Conservation (phyloP, 1,140 invertebrate genomes). For the Leguminivora glycinivorella region DNA sequence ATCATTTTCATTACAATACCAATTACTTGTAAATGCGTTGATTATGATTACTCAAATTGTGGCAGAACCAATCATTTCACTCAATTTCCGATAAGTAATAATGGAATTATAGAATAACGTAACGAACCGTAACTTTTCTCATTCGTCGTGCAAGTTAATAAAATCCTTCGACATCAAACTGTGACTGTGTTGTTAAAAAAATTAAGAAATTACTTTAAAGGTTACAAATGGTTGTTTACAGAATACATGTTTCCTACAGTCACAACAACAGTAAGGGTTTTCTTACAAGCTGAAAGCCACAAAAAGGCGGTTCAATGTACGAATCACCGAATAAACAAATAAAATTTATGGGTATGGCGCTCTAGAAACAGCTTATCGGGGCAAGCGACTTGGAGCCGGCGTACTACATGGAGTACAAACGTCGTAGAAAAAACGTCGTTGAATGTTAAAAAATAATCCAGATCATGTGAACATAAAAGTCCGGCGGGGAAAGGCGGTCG, state of each 20-base stretch:
- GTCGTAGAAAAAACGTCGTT: background rate
- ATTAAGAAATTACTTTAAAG: background rate
- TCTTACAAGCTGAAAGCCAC: background rate
- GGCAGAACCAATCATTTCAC: slow-evolving; percentile 15
- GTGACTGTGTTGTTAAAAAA: background rate
- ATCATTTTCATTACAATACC: background rate
- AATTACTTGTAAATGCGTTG: background rate
- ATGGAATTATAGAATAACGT: background rate
- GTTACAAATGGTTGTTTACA: background rate
- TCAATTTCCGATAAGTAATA: slow-evolving; percentile 8
- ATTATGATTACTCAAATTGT: slow-evolving; percentile 8
- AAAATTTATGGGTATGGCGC: slow-evolving; percentile 13
- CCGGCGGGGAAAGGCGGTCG: background rate
- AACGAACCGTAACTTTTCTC: slow-evolving; percentile 10
- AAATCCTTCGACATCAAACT: background rate
- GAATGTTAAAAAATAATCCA: background rate
- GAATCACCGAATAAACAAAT: slow-evolving; percentile 14
- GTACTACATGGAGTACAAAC: background rate
- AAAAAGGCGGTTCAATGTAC: slow-evolving; percentile 16
- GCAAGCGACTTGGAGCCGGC: slow-evolving; percentile 17
- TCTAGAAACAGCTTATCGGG: slow-evolving; percentile 16
- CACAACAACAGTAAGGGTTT: background rate
- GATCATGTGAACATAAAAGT: slow-evolving; percentile 2
- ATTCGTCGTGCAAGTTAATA: background rate
- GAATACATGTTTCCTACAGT: background rate